phyloP scores from a whole-genome alignment of 2,113 vertebrate species.

The Anas platyrhynchos region DNA sequence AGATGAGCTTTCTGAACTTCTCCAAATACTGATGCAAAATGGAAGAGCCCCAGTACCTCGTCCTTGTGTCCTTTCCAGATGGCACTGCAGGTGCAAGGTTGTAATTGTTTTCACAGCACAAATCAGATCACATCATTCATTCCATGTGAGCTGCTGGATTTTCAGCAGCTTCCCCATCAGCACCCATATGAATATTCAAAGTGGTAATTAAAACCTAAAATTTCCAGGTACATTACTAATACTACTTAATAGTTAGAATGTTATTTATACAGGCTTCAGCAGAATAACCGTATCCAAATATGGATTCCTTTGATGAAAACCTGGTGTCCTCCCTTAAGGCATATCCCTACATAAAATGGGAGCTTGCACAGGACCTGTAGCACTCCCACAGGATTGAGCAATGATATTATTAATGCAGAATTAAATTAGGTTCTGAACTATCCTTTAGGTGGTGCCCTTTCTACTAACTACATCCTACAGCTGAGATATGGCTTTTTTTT shows the following conservation, averaged over 20 bases:
- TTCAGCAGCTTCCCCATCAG: neutral
- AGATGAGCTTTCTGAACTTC: neutral
- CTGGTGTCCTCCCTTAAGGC: neutral
- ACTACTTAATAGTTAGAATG: neutral
- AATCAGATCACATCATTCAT: neutral
- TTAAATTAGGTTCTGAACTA: neutral
- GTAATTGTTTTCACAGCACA: neutral
- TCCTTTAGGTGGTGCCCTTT: neutral
- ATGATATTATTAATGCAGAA: neutral
- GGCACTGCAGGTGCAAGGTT: neutral
- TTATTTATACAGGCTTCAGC: neutral
- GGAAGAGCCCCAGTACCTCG: neutral
- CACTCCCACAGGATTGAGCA: neutral
- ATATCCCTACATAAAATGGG: neutral
- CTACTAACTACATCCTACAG: neutral
- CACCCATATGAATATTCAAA: neutral
- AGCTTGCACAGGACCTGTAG: neutral
- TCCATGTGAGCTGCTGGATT: neutral
- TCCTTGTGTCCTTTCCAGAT: neutral
- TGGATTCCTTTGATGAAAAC: neutral
- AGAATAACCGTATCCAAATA: neutral
- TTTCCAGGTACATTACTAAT: neutral
- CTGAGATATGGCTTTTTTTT: neutral
- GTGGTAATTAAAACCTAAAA: neutral
- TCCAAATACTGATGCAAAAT: neutral